These are phyloP conservation scores for Cryptocheilus praepositus DNA, from an alignment of 2,888 invertebrate genomes.

Conservation along the genomic window DNA sequence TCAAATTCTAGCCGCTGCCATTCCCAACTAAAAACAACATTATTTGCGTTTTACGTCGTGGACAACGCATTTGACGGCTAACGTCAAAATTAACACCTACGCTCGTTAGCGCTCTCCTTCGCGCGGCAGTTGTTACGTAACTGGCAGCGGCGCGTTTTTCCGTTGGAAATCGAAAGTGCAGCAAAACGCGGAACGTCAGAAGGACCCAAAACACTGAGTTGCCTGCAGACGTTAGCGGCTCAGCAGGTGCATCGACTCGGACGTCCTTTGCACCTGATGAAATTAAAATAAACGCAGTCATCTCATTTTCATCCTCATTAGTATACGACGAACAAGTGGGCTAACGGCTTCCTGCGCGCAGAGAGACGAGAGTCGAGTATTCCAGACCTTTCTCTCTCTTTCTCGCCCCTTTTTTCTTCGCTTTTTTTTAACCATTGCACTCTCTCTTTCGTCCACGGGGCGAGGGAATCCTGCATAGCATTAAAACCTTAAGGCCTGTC, in stretches of 20 bases:
- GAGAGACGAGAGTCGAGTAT: neutral
- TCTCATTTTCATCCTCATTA: constrained; percentile 74
- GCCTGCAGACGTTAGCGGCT: no score
- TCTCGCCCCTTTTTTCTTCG: constrained; percentile 21
- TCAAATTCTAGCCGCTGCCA: no score
- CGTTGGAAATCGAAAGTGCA: no score
- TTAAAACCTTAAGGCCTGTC: constrained; percentile 59
- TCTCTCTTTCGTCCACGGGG: constrained; percentile 46
- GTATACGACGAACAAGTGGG: constrained; percentile 72
- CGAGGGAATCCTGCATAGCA: constrained; percentile 70
- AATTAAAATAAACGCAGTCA: constrained; percentile 72
- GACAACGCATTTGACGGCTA: no score
- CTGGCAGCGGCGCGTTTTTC: no score
- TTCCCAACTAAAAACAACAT: no score
- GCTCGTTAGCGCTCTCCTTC: no score
- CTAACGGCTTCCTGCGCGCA: constrained; percentile 64
- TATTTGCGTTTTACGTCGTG: no score
- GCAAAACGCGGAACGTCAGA: neutral
- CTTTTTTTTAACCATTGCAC: constrained; percentile 7
- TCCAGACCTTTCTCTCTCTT: constrained; percentile 7
- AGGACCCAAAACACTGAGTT: constrained; percentile 28
- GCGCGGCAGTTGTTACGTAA: no score
- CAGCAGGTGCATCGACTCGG: constrained; percentile 33
- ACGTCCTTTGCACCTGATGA: constrained; percentile 66
- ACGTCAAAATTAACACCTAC: no score